Conservation (phyloP, 2,888 invertebrate genomes). For the Chloroclysta siterata region DNA sequence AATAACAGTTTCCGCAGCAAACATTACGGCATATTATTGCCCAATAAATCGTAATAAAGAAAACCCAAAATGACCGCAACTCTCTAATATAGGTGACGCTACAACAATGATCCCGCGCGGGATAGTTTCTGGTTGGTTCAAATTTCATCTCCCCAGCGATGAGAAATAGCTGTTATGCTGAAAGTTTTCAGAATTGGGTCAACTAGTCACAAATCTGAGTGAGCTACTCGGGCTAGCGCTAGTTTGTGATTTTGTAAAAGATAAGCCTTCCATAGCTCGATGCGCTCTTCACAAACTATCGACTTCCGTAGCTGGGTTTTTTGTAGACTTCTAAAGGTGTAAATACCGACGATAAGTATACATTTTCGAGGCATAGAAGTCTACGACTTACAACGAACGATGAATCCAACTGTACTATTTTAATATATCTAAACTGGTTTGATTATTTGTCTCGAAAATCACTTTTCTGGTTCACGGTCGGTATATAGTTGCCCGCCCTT, state of each 20-base stretch:
- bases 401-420: no score
- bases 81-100: conserved; percentile 37
- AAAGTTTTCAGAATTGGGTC: conserved; percentile 53
- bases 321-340: conserved; percentile 7
- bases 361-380: no score
- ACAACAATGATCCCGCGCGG: conserved; percentile 49
- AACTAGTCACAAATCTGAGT: conserved; percentile 46
- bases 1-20: conserved; percentile 29
- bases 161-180: conserved; percentile 50
- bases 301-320: conserved; percentile 16
- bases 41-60: conserved; percentile 41
- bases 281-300: neutral
- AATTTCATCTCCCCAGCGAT: conserved; percentile 53
- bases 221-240: conserved; percentile 34
- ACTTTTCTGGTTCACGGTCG: no score
- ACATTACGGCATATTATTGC: conserved; percentile 36
- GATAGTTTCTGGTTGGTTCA: conserved; percentile 44
- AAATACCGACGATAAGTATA: no score
- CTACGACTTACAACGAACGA: no score
- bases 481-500: no score
- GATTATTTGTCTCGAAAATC: no score
- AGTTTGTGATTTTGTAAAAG: conserved; percentile 47
- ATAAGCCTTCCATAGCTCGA: conserved; percentile 24
- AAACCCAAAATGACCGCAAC: conserved; percentile 39
- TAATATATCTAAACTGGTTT: no score